phyloP scores from a whole-genome alignment of 2,113 vertebrate species.

The Pseudolaguvia tuberculata region DNA sequence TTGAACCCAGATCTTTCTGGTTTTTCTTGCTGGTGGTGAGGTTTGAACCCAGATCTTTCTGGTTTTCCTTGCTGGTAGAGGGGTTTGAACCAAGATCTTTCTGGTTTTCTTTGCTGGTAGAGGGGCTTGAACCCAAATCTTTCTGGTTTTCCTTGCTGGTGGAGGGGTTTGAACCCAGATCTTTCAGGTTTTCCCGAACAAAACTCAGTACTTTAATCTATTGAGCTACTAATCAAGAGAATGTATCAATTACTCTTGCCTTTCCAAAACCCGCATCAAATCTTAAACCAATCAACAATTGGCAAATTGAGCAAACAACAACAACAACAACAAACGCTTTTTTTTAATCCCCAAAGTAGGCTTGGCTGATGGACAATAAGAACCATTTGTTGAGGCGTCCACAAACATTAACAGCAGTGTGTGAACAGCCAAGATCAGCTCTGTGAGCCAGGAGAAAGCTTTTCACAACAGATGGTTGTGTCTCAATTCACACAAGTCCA shows the following conservation, averaged over 20 bases:
- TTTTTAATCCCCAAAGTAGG: not conserved
- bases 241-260: not conserved
- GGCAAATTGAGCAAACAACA: not conserved
- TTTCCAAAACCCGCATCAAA: not conserved
- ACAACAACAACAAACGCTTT: not conserved
- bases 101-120: too few relatives aligned
- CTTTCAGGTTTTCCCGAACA: too few relatives aligned
- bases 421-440: not conserved
- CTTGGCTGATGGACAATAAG: not conserved
- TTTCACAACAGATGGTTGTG: conserved; percentile 12
- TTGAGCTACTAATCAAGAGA: too few relatives aligned
- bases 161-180: too few relatives aligned
- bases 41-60: too few relatives aligned
- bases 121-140: too few relatives aligned
- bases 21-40: too few relatives aligned
- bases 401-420: conserved; percentile 1
- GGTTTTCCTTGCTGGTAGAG: too few relatives aligned
- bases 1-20: too few relatives aligned
- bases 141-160: too few relatives aligned
- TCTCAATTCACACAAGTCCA: conserved; percentile 6
- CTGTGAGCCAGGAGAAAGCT: conserved; percentile 2
- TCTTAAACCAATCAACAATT: not conserved
- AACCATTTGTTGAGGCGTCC: not conserved
- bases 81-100: too few relatives aligned
- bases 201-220: too few relatives aligned